Base-by-base conservation (phyloP, 1,140 invertebrate species). In the Onthophagus taurus region DNA sequence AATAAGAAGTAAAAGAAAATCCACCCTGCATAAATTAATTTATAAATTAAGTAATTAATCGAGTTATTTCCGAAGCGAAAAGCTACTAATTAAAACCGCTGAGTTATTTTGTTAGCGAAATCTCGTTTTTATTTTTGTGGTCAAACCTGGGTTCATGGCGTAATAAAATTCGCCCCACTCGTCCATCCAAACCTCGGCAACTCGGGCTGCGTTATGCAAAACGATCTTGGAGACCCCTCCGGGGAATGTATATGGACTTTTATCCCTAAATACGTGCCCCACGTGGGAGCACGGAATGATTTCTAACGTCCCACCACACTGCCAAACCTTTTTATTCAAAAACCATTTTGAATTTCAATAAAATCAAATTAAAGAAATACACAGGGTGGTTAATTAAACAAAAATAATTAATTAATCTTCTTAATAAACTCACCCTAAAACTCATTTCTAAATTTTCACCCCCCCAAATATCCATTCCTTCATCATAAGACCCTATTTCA, bases 381-480 rank as follows among this genome's bases (percentile, higher is more conserved):
- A 34, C 19, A 34, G 8, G 36, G 7, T 38, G 9, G 11, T 21
- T 4, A n/a, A 11, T n/a, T 12, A n/a, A 38, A 21, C 6, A 16
- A 37, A 26, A 31, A 30, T 17, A 14, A 19, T 42, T 31, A 42
- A 33, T 8, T n/a, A 33, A 33, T 9, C 13, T 41, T 18, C 6
- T n/a, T n/a, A n/a, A n/a, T n/a, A 14, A 31, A 69, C 72, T 80
- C 80, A 97, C 94, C 78, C 94, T 77, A 67, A 98, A 98, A 49
- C 92, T 96, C 87, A 99, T 96, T 74, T 99, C 96, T 23, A 99
- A 75, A 73, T 99, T 99, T 70, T 99, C 95, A 44, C 94, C 96
- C 20, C 95, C 96, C 96, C 95, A 99, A 52, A 99, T 97, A 63
- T 98, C 93, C 95, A 99, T 98, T 53, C 94, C 93, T 67, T 94